Base-by-base conservation (phyloP, 2,797 vertebrate genomes). In the Danio choprae region DNA sequence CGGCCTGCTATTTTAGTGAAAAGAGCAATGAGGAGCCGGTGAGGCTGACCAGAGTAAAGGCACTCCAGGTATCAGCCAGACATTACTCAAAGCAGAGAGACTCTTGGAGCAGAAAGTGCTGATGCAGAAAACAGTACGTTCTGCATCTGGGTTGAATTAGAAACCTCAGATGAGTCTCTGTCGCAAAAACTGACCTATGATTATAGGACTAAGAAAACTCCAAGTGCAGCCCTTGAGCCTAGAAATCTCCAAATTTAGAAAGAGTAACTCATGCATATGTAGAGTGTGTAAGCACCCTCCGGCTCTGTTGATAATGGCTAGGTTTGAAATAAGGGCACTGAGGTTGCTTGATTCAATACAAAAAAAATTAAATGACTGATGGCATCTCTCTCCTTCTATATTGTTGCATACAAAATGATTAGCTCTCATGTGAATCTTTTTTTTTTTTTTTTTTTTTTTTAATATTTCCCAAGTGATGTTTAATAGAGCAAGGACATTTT, bases 181-280 rank as follows among this genome's bases (percentile, higher is more conserved):
- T 65, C 58, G 74, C 55, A 81, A 82, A 81, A 77, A 59, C 84
- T 80, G 87, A 85, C 79, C 87, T 84, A 84, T 91, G 84, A 90
- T 93, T 90, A 90, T 4, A 51, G 62, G 65, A 51, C 76, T 79
- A 80, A 86, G 83, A 85, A 63, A 53, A 11, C 56, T 86, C 55
- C 84, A 83, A 85, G 69, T 59, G 60, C 46, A 41, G 74, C 75
- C 80, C 59, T 82, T 82, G 75, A 76, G 40, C 40, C 70, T 70
- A 60, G 77, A 68, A 20, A 51, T 11, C 59, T 81, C 87, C 87
- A 88, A 84, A 89, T 89, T 88, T 90, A 91, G 87, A 78, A 43
- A 16, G 29, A 0, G 59, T 58, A 81, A 46, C 60, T 69, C 62
- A 55, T 73, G 41, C 63, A 81, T 55, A 64, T 53, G 82, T 87